Conservation (phyloP, 2,113 vertebrate genomes). For the Lanius collurio region DNA sequence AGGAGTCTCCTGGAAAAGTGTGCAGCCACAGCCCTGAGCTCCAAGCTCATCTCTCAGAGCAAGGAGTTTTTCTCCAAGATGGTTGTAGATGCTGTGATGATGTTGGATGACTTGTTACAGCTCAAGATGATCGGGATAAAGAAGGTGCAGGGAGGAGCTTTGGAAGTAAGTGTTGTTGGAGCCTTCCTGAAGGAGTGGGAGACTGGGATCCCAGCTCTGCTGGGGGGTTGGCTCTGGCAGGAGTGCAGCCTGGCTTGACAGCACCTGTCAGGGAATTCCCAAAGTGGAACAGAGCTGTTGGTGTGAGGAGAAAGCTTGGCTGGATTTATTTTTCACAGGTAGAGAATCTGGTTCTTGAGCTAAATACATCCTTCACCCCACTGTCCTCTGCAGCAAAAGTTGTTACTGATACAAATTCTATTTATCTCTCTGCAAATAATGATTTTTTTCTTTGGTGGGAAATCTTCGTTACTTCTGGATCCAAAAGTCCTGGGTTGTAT, state of each 20-base stretch:
- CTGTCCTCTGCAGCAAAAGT: background rate
- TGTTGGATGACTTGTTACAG: constrained; percentile 89
- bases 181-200: background rate
- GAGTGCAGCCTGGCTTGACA: background rate
- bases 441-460: no score
- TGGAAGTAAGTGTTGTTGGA: constrained; percentile 79
- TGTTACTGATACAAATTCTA: background rate
- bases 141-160: constrained; percentile 94
- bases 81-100: constrained; percentile 95
- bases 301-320: background rate
- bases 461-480: background rate
- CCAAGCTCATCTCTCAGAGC: constrained; percentile 92
- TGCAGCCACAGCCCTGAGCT: constrained; percentile 92
- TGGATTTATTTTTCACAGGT: background rate
- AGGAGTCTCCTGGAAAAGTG: constrained; percentile 90
- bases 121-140: constrained; percentile 99
- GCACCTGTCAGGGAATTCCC: background rate
- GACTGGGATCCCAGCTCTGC: fast-evolving
- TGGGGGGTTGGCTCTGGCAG: background rate
- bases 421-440: background rate
- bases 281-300: background rate
- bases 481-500: background rate
- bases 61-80: constrained; percentile 93
- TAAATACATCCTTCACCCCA: background rate
- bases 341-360: background rate